Percentiles rank a stretch among this genome's conserved stretches.
phyloP scores from a whole-genome alignment of 2,797 vertebrate species.

The Crossoptilon crossoptilon region DNA sequence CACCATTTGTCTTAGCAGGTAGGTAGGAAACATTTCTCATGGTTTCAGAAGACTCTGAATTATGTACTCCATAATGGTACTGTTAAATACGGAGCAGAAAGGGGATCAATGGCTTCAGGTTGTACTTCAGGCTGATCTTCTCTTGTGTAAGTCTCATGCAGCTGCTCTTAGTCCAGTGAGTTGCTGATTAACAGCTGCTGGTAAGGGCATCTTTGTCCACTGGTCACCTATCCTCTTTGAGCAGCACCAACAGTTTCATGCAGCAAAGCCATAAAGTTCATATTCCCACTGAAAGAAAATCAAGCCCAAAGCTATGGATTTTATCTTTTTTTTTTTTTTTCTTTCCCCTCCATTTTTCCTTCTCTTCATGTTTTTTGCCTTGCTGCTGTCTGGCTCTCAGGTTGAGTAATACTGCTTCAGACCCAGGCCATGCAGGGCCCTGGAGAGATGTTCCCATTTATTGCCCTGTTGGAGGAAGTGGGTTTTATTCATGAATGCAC shows the following conservation, averaged over 20 bases:
- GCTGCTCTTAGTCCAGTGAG: not conserved
- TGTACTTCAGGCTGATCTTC: not conserved
- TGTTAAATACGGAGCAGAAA: not conserved
- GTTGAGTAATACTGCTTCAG: constrained; percentile 6
- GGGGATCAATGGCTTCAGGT: not conserved
- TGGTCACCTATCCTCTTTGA: not conserved
- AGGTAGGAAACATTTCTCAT: not conserved
- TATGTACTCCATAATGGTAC: not conserved
- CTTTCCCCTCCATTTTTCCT: not conserved
- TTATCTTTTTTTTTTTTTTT: not conserved
- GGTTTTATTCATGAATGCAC: constrained; percentile 3
- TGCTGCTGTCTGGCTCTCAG: not conserved
- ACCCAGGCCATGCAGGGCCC: not conserved
- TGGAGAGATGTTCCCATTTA: constrained; percentile 20
- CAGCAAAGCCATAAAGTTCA: not conserved
- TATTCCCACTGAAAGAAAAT: not conserved
- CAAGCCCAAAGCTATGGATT: not conserved
- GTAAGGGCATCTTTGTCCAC: not conserved
- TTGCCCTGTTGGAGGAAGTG: constrained; percentile 18
- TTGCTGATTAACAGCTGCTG: not conserved
- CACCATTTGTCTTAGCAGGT: not conserved
- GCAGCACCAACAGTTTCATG: not conserved
- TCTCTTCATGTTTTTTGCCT: not conserved
- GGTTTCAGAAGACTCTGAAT: not conserved
- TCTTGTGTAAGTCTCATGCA: not conserved